Conservation (phyloP, 2,888 invertebrate genomes). For the Drosophila borealis region DNA sequence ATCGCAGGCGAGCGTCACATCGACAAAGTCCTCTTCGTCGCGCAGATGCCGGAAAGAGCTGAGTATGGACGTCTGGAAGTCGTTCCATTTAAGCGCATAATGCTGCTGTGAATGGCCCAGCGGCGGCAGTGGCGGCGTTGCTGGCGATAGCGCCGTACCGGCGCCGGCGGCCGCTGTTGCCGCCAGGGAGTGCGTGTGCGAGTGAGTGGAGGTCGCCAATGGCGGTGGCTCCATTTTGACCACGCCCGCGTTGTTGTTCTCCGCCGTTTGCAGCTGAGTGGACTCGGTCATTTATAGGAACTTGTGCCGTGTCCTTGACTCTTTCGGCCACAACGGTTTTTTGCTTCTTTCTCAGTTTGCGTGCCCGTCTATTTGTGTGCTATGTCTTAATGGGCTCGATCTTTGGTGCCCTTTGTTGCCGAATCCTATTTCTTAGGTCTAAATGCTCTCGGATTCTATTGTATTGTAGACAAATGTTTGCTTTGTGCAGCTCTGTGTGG, state of each 20-base stretch:
- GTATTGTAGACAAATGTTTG: conserved; percentile 39
- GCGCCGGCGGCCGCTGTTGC: conserved; percentile 60
- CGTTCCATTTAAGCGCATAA: conserved; percentile 97
- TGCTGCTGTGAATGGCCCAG: conserved; percentile 87
- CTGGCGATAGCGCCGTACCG: conserved; percentile 69
- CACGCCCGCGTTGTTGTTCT: conserved; percentile 85
- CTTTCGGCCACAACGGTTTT: conserved; percentile 5
- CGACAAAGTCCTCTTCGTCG: conserved; percentile 96
- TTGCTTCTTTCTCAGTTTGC: conserved; percentile 13
- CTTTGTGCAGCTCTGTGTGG: conserved; percentile 40
- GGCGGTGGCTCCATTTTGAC: conserved; percentile 85
- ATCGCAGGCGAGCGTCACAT: conserved; percentile 96
- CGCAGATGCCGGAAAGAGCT: conserved; percentile 94
- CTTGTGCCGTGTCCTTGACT: conserved; percentile 30
- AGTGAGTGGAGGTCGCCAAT: conserved; percentile 85
- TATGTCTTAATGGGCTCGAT: conserved; percentile 68
- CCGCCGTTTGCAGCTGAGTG: conserved; percentile 85
- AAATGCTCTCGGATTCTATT: conserved; percentile 33
- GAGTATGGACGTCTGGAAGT: conserved; percentile 96
- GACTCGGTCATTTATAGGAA: conserved; percentile 85
- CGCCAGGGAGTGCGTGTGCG: conserved; percentile 61
- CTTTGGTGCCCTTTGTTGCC: conserved; percentile 63
- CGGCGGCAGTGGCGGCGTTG: conserved; percentile 58
- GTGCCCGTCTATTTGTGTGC: conserved; percentile 25
- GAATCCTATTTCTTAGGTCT: conserved; percentile 47